Base-by-base conservation (phyloP, 2,797 vertebrate species). In the Argentina silus region DNA sequence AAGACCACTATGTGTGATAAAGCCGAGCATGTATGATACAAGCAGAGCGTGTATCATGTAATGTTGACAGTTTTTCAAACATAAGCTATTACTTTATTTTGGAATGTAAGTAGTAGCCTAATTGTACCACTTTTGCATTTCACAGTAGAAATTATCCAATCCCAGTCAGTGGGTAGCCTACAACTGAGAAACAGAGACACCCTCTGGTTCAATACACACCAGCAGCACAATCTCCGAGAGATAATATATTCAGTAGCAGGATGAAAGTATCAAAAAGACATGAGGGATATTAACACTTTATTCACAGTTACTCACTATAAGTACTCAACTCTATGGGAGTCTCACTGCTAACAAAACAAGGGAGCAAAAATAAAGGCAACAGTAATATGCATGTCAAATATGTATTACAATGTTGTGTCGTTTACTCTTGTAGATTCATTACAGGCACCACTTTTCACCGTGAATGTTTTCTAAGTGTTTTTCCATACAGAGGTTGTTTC, bases 401-500 rank as follows among this genome's bases (percentile, higher is more conserved):
- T 79, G 79, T 85, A 85, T 79, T 80, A 90, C 83, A 86, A 69
- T 56, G 75, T 67, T 78, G 84, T 89, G 86, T 82, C 82, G 78
- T 83, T 84, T 78, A 86, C 21, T 71, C 84, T 12, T 75, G 79
- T 76, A 81, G 61, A 79, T 82, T 75, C 76, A 78, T 83, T 79
- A 78, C 82, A 90, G 65, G 71, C 75, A 43, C 44, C 73, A 61
- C 61, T 84, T 78, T 83, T 90, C 90, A 93, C 90, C 90, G 89
- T 93, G 91, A 91, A 91, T 83, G 82, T 79, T 85, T 86, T 55
- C 88, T 67, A 91, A 89, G 91, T 91, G 90, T 91, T 90, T 90
- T 86, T 84, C 27, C 81, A 82, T 80, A 85, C 42, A 70, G 7
- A 51, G 7, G 2, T 76, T n/a, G 50, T 60, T 57, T 17, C 27